Conservation (phyloP, 2,888 invertebrate genomes). For the Elmis aenea region DNA sequence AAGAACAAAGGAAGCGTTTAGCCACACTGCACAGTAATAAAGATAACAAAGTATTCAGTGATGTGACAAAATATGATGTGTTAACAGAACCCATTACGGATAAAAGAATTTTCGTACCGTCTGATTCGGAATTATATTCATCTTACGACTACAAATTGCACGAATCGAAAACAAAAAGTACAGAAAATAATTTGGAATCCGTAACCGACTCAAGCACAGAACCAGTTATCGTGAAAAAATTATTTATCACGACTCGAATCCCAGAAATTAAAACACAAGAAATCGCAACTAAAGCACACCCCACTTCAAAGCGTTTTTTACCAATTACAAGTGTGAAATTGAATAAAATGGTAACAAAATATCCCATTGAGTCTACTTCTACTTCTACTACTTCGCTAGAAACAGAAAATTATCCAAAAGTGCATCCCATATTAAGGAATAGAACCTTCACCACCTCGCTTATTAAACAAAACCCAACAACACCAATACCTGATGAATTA, state of each 20-base stretch:
- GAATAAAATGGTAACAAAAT: slow-evolving; percentile 22
- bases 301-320: slow-evolving; percentile 15
- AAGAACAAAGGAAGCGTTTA: slow-evolving; percentile 36
- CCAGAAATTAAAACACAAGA: too few species aligned
- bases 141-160: slow-evolving; percentile 34
- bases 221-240: too few species aligned
- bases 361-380: slow-evolving; percentile 38
- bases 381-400: too few species aligned
- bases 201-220: slow-evolving; percentile 19
- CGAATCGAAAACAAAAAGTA: too few species aligned
- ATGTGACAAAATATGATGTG: slow-evolving; percentile 33
- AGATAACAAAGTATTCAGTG: slow-evolving; percentile 31
- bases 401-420: slow-evolving; percentile 41
- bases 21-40: slow-evolving; percentile 29
- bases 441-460: too few species aligned
- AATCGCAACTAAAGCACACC: slow-evolving; percentile 18
- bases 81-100: slow-evolving; percentile 43
- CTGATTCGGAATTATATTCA: slow-evolving; percentile 37
- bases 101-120: slow-evolving; percentile 40
- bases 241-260: too few species aligned
- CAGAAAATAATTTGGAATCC: slow-evolving; percentile 29
- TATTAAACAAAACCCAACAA: too few species aligned
- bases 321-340: slow-evolving; percentile 44
- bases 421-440: too few species aligned
- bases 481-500: too few species aligned